Conservation (phyloP, 2,888 invertebrate genomes). For the Altica lythri region DNA sequence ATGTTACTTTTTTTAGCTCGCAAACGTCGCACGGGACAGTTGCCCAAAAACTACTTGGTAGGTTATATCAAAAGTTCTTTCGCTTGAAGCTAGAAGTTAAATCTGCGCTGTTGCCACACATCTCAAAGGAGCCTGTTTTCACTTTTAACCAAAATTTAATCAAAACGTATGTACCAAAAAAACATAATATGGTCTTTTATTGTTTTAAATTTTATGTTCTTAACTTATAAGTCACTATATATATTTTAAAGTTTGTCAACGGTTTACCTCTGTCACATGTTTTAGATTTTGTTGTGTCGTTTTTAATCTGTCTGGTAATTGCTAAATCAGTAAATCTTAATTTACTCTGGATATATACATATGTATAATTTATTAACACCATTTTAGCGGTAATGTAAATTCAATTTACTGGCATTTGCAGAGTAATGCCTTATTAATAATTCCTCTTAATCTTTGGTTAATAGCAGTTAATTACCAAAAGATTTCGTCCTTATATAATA, state of each 20-base stretch:
- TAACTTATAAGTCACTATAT: constrained; percentile 45
- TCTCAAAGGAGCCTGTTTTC: constrained; percentile 39
- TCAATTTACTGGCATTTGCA: no score
- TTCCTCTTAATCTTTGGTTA: no score
- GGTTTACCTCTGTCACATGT: constrained; percentile 8
- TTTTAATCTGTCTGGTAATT: no score
- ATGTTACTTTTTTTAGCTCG: constrained; percentile 65
- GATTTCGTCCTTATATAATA: no score
- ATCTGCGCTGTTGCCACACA: constrained; percentile 37
- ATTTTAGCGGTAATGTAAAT: no score
- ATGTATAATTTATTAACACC: no score
- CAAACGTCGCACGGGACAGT: constrained; percentile 77
- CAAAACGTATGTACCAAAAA: no score
- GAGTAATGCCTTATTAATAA: no score
- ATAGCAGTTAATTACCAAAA: no score
- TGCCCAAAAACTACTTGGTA: constrained; percentile 81
- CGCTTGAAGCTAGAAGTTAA: constrained; percentile 36
- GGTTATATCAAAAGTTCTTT: constrained; percentile 58
- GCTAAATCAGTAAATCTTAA: no score
- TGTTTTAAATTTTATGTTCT: no score
- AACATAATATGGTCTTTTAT: constrained; percentile 6
- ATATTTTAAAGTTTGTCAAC: constrained; percentile 20
- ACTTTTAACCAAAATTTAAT: constrained; percentile 36
- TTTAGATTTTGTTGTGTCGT: constrained; percentile 26
- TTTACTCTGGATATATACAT: no score